Percentiles rank a stretch among this genome's conserved stretches.
These are phyloP conservation scores for Passer domesticus DNA, from an alignment of 2,113 vertebrate species.

Conservation along the genomic window DNA sequence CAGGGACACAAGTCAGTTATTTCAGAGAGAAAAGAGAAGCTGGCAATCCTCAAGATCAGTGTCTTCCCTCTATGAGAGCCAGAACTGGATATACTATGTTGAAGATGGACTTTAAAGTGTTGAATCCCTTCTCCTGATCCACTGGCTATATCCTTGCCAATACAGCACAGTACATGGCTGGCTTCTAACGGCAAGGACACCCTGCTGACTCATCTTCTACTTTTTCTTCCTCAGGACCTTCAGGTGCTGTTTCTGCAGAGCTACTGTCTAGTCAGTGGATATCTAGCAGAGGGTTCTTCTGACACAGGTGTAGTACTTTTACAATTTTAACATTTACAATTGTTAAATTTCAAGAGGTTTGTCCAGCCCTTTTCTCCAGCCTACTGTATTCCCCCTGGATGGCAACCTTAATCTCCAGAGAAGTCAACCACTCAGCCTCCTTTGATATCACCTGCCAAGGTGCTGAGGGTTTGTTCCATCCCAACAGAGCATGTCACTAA, in stretches of 20 bases:
- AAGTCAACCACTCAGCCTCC: background rate
- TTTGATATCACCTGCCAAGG: background rate
- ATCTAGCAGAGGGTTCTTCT: background rate
- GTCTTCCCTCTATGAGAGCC: background rate
- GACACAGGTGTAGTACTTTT: background rate
- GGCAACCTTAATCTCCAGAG: background rate
- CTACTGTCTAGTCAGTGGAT: background rate
- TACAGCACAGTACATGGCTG: rapidly evolving
- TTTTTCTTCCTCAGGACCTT: background rate
- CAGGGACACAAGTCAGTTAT: background rate
- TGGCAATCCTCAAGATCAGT: background rate
- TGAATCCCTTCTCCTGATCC: background rate
- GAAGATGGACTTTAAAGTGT: background rate
- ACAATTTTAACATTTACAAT: background rate
- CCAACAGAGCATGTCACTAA: rapidly evolving
- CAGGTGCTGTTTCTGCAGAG: background rate
- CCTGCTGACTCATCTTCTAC: background rate
- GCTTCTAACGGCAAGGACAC: background rate
- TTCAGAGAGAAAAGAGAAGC: background rate
- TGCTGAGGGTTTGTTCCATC: background rate
- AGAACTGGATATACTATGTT: background rate
- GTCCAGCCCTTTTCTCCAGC: background rate
- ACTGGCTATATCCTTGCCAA: background rate
- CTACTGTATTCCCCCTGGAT: background rate
- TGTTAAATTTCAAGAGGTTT: background rate